phyloP scores from a whole-genome alignment of 2,797 vertebrate species.

The Peromyscus eremicus region DNA sequence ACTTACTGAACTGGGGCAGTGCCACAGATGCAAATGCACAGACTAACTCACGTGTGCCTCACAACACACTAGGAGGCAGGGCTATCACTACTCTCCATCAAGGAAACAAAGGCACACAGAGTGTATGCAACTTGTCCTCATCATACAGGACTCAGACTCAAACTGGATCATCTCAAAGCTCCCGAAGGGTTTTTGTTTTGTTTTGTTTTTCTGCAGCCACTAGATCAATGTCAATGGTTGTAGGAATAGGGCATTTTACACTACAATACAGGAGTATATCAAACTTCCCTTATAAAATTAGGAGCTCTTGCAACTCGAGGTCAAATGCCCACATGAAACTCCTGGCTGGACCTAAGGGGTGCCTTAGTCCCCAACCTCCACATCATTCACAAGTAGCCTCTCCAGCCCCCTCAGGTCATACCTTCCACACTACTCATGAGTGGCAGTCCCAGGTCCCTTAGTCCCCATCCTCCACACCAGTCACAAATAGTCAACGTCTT shows the following conservation, averaged over 20 bases:
- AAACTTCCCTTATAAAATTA: conserved; percentile 13
- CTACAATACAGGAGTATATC: neutral
- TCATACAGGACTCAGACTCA: neutral
- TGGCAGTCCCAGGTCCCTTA: neutral
- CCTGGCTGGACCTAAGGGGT: neutral
- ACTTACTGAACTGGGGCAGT: neutral
- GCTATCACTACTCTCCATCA: neutral
- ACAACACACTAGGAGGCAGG: neutral
- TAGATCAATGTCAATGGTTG: neutral
- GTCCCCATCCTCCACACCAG: neutral
- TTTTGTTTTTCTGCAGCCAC: neutral
- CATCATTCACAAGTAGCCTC: neutral
- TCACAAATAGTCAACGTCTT: neutral
- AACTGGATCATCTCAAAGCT: neutral
- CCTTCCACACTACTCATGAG: neutral
- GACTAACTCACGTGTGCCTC: neutral
- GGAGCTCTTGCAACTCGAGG: neutral
- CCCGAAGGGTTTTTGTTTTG: neutral
- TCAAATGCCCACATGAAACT: neutral
- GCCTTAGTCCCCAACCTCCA: neutral
- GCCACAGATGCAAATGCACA: too few species aligned
- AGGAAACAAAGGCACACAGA: neutral
- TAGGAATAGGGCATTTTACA: neutral
- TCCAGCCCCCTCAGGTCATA: neutral
- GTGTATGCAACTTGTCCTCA: neutral